Evolutionary conservation across 2,113 vertebrate genomes (phyloP), one percentile per base, ranked within the genome.

Genomic region (Chionomys nivalis): DNA sequence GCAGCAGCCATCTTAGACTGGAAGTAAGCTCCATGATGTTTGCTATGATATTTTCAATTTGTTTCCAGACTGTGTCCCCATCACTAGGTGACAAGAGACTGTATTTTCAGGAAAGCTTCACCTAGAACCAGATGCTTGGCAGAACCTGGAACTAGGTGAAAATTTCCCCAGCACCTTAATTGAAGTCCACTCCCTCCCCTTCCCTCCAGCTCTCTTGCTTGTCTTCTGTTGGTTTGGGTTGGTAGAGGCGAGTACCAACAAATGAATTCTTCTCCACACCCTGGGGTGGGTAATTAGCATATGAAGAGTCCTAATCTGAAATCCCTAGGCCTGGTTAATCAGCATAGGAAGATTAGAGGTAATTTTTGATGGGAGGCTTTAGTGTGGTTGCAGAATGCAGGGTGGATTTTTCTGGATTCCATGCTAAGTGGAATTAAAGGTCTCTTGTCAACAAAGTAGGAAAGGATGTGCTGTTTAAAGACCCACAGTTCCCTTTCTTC

Each of bases 311-410:
- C 68, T 95, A 82, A 70, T 97, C 73, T 31, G n/a, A 90, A 72
- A n/a, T 63, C 61, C n/a, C 76, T 87, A 87, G 44, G 68, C 31
- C 79, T 94, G 68, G 66, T 83, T 94, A 90, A 95, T 94, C 87
- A 94, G 61, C 68, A 92, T 26, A 82, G 44, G 63, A 90, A 94
- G 44, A 96, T 94, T 91, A 81, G 83, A 89, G 87, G 31, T 87
- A 89, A 94, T 83, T 82, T 95, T 92, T 83, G 68, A 52, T n/a
- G 44, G 47, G 49, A 77, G 75, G 49, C 90, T 83, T 87, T 83
- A 61, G 12, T 78, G 79, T 77, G 49, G 73, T 76, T 66, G 58
- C 47, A 63, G 36, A 17, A 17, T 75, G 91, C 42, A 26, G 36
- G 33, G 47, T 3, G 3, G 47, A 77, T 72, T 95, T 95, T 75